Conservation (phyloP, 1,140 invertebrate species). For the Pissodes strobi region DNA sequence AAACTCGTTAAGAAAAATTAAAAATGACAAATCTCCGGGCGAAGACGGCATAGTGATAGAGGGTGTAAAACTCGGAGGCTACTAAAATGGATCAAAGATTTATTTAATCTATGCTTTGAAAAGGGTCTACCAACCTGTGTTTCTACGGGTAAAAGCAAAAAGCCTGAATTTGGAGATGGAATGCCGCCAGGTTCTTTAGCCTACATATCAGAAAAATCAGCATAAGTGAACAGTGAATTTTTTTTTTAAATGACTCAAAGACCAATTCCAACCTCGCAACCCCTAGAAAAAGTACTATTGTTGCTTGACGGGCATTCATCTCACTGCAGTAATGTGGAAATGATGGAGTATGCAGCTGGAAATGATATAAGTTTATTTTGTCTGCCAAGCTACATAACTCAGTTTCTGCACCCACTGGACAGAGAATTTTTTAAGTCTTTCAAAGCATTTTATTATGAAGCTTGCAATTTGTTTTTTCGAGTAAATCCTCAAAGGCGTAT, state of each 20-base stretch:
- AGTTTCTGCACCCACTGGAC: slow-evolving; percentile 45
- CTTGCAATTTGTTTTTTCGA: too few relatives aligned
- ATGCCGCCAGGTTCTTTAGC: too few relatives aligned
- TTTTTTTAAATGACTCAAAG: slow-evolving; percentile 42
- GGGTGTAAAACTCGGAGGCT: too few relatives aligned
- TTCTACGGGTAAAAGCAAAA: slow-evolving; percentile 43
- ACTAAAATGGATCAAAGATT: too few relatives aligned
- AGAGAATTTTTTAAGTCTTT: slow-evolving; percentile 45
- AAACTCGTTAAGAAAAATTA: too few relatives aligned
- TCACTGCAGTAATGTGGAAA: slow-evolving; percentile 41
- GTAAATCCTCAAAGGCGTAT: too few relatives aligned
- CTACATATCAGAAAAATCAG: slow-evolving; percentile 41
- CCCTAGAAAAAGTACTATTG: slow-evolving; percentile 48
- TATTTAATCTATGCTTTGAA: too few relatives aligned
- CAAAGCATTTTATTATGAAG: too few relatives aligned
- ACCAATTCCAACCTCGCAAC: slow-evolving; percentile 49
- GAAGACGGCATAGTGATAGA: too few relatives aligned
- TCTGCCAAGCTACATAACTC: slow-evolving; percentile 46
- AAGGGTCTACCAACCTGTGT: too few relatives aligned
- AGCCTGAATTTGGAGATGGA: slow-evolving; percentile 43
- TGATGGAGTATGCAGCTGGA: slow-evolving; percentile 39
- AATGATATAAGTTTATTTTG: slow-evolving; percentile 45
- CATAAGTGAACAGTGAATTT: slow-evolving; percentile 42
- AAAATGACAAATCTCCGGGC: too few relatives aligned
- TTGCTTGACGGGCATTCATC: slow-evolving; percentile 55